phyloP scores from a whole-genome alignment of 2,888 invertebrate genomes.

The Kryphioiulus occultus region DNA sequence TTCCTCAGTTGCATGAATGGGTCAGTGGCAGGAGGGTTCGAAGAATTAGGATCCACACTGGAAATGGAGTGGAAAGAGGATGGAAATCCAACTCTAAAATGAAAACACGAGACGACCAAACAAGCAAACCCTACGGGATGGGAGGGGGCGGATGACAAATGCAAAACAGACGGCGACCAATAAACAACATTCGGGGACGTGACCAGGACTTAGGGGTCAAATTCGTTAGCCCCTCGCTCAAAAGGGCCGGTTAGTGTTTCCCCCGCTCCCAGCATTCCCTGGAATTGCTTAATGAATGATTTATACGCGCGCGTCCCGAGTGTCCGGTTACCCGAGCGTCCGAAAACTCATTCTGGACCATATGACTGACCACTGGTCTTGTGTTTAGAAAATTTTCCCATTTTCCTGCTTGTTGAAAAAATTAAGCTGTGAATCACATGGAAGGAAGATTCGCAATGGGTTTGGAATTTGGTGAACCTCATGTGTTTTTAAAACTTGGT shows the following conservation, averaged over 20 bases:
- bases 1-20: neutral
- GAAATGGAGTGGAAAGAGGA: conserved; percentile 40
- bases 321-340: conserved; percentile 25
- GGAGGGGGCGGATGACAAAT: neutral
- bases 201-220: conserved; percentile 14
- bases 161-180: conserved; percentile 39
- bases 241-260: neutral
- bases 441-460: too few species aligned
- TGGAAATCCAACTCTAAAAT: conserved; percentile 11
- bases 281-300: neutral
- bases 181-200: conserved; percentile 37
- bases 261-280: neutral
- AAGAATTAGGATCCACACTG: conserved; percentile 28
- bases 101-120: conserved; percentile 32
- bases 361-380: neutral
- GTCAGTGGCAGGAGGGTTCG: neutral
- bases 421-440: too few species aligned
- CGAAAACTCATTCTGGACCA: neutral
- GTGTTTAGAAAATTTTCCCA: neutral
- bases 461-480: too few species aligned
- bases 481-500: too few species aligned
- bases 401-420: too few species aligned
- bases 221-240: conserved; percentile 3
- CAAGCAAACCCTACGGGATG: conserved; percentile 4
- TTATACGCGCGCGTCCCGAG: neutral